A percentile compares a stretch with the other conserved stretches of the same genome.
Conservation (phyloP, 2,888 invertebrate genomes). For the Pollenia griseotomentosa region DNA sequence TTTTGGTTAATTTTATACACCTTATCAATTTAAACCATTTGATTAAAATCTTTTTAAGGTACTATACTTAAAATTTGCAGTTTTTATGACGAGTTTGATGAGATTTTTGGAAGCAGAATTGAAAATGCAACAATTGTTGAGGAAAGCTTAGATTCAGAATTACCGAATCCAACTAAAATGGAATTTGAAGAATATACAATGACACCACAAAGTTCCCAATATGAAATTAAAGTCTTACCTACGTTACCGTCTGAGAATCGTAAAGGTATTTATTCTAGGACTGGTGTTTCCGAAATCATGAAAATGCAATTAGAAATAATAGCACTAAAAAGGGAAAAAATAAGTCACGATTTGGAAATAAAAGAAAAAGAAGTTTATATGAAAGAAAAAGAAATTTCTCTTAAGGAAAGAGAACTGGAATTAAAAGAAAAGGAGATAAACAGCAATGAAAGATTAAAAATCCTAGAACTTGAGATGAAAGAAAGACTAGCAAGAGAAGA, state of each 20-base stretch:
- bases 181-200: neutral
- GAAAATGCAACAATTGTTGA: neutral
- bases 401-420: constrained; percentile 19
- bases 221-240: neutral
- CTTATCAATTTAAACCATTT: neutral
- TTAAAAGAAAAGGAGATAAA: constrained; percentile 4
- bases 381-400: neutral
- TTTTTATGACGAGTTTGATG: constrained; percentile 1
- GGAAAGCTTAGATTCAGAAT: constrained; percentile 17
- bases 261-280: constrained; percentile 45
- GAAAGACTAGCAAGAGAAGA: constrained; percentile 6
- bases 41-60: neutral
- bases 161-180: neutral
- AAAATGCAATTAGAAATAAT: constrained; percentile 27
- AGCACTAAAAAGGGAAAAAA: constrained; percentile 28
- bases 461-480: constrained; percentile 6
- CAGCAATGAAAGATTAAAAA: neutral
- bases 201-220: neutral
- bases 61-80: constrained; percentile 39
- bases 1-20: no score
- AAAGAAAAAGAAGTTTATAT: constrained; percentile 21
- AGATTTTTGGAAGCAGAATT: constrained; percentile 28
- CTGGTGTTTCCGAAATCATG: constrained; percentile 43
- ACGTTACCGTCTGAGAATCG: neutral
- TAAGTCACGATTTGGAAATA: neutral